These are phyloP conservation scores for Phoeniculus purpureus DNA, from an alignment of 2,797 vertebrate genomes.

Conservation along the genomic window DNA sequence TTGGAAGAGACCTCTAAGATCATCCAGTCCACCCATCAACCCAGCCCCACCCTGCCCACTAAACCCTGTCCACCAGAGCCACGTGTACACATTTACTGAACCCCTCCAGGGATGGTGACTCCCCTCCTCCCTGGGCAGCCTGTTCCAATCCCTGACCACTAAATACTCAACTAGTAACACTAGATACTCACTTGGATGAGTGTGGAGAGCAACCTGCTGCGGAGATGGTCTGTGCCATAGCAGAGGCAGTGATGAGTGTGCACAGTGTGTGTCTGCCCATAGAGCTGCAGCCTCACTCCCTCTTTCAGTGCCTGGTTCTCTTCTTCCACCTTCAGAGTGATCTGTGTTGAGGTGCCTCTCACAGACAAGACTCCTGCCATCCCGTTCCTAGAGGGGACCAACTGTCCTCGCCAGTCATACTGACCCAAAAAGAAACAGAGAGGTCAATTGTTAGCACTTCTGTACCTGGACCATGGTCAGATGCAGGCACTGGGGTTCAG, in stretches of 20 bases:
- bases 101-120: no score
- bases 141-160: no score
- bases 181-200: conserved; percentile 40
- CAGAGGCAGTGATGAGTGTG: conserved; percentile 82
- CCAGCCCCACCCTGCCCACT: no score
- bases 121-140: no score
- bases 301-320: background rate
- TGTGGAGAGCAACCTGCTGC: conserved; percentile 69
- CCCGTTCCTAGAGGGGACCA: conserved; percentile 62
- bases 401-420: conserved; percentile 73
- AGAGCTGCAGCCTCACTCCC: conserved; percentile 74
- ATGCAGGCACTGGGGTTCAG: background rate
- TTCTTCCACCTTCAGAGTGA: conserved; percentile 59
- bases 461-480: background rate
- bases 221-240: conserved; percentile 78
- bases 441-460: background rate
- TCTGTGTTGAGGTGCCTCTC: conserved; percentile 69
- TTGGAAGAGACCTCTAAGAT: no score
- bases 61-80: no score
- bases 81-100: no score
- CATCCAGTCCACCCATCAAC: no score
- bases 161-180: no score
- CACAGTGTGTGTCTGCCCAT: conserved; percentile 73
- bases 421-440: conserved; percentile 35
- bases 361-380: conserved; percentile 76